These are phyloP conservation scores for Macrobrachium rosenbergii DNA, from an alignment of 1,140 invertebrate genomes.

Conservation along the genomic window DNA sequence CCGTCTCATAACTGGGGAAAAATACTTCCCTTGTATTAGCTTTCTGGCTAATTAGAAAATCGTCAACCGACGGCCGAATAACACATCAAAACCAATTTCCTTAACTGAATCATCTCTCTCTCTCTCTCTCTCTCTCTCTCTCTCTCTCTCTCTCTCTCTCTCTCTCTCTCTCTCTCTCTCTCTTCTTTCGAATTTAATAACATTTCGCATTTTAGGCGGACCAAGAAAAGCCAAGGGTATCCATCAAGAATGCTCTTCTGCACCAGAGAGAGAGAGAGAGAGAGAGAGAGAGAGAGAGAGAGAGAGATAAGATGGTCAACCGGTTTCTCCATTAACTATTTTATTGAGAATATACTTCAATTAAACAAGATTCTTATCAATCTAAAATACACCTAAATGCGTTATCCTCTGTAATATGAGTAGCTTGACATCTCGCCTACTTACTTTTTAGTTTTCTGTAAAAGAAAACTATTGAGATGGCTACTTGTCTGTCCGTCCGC, in stretches of 20 bases:
- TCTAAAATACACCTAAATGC: too few relatives aligned
- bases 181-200: neutral
- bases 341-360: too few relatives aligned
- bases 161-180: neutral
- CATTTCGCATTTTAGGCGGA: neutral
- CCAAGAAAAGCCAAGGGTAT: neutral
- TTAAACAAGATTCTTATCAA: neutral
- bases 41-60: too few relatives aligned
- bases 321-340: neutral
- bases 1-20: too few relatives aligned
- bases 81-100: neutral
- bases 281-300: neutral
- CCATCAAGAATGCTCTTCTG: neutral
- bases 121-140: conserved; percentile 13
- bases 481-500: too few relatives aligned
- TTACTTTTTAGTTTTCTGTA: too few relatives aligned
- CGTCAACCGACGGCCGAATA: too few relatives aligned
- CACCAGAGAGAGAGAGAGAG: neutral
- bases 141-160: conserved; percentile 3
- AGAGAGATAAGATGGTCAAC: neutral
- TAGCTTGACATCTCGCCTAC: too few relatives aligned
- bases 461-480: too few relatives aligned
- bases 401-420: too few relatives aligned
- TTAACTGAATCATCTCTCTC: neutral
- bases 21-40: too few relatives aligned